A percentile compares a stretch with the other conserved stretches of the same genome.
phyloP scores from a whole-genome alignment of 2,797 vertebrate species.

The Zalophus californianus region DNA sequence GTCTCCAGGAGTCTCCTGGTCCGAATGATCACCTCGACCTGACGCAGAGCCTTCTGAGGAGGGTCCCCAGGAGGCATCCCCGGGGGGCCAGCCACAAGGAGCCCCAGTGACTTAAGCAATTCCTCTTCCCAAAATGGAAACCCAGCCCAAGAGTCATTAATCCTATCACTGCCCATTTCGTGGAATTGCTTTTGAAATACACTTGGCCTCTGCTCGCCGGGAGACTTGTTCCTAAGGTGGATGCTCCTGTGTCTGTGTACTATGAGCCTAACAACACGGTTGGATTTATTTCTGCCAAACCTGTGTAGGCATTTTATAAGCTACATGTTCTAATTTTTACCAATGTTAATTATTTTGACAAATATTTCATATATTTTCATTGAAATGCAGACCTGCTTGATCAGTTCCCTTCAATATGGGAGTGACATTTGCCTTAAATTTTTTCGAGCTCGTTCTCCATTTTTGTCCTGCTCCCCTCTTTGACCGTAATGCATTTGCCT shows the following conservation, averaged over 20 bases:
- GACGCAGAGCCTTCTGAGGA: constrained; percentile 54
- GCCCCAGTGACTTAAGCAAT: constrained; percentile 35
- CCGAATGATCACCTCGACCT: background rate
- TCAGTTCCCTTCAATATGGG: constrained; percentile 66
- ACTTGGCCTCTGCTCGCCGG: constrained; percentile 74
- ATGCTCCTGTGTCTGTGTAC: constrained; percentile 58
- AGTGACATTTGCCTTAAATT: constrained; percentile 81
- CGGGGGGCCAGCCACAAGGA: constrained; percentile 59
- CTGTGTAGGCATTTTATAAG: constrained; percentile 81
- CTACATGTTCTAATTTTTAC: constrained; percentile 83
- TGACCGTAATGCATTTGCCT: constrained; percentile 41
- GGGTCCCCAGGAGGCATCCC: constrained; percentile 56
- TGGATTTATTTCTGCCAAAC: constrained; percentile 77
- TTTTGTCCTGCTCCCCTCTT: constrained; percentile 66
- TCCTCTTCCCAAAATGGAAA: constrained; percentile 65
- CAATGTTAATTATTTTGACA: constrained; percentile 83
- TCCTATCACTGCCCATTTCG: constrained; percentile 67
- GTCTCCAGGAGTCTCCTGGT: background rate
- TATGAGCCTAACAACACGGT: constrained; percentile 62
- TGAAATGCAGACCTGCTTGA: constrained; percentile 82
- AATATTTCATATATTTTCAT: constrained; percentile 82
- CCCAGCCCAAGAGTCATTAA: constrained; percentile 61
- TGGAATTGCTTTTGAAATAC: constrained; percentile 84
- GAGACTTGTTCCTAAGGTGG: constrained; percentile 79
- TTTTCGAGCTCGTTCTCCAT: constrained; percentile 48